Conservation (phyloP, 92 coral and sea anemone genomes). For the Nematostella vectensis region DNA sequence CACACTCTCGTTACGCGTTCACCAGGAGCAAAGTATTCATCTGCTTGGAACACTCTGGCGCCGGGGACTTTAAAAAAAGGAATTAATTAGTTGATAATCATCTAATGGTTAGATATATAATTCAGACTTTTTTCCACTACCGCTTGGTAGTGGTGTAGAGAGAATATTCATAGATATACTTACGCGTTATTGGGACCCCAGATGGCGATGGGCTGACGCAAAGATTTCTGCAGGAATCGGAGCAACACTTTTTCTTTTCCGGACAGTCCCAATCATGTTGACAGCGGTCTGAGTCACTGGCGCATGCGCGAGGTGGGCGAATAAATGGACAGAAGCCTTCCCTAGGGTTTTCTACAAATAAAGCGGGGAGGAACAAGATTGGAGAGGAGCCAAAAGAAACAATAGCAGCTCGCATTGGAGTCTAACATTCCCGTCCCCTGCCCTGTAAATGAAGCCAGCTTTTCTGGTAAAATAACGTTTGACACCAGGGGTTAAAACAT, state of each 20-base stretch:
- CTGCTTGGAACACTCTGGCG: conserved; percentile 10
- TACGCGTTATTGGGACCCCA: background rate
- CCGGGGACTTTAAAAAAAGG: conserved; percentile 20
- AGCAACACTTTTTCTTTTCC: conserved; percentile 9
- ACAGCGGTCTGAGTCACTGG: conserved; percentile 3
- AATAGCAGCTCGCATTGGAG: too few species aligned
- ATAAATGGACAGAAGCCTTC: conserved; percentile 4
- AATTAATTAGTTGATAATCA: too few species aligned
- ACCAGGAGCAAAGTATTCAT: conserved; percentile 8
- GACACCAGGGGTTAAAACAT: too few species aligned
- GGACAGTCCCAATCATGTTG: conserved; percentile 9
- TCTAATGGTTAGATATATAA: too few species aligned
- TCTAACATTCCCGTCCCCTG: too few species aligned
- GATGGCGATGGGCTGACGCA: conserved; percentile 4
- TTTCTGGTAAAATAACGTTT: too few species aligned
- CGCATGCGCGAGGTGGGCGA: background rate
- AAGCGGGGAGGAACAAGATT: too few species aligned
- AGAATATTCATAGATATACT: too few species aligned
- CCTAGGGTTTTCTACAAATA: background rate
- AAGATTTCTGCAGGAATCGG: conserved; percentile 4
- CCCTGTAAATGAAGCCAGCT: too few species aligned
- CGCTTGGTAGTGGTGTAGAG: too few species aligned
- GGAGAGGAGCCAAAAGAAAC: too few species aligned
- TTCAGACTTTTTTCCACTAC: too few species aligned
- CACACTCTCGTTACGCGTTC: conserved; percentile 17